phyloP scores from a whole-genome alignment of 2,888 invertebrate genomes.

The Psylliodes chrysocephalus region DNA sequence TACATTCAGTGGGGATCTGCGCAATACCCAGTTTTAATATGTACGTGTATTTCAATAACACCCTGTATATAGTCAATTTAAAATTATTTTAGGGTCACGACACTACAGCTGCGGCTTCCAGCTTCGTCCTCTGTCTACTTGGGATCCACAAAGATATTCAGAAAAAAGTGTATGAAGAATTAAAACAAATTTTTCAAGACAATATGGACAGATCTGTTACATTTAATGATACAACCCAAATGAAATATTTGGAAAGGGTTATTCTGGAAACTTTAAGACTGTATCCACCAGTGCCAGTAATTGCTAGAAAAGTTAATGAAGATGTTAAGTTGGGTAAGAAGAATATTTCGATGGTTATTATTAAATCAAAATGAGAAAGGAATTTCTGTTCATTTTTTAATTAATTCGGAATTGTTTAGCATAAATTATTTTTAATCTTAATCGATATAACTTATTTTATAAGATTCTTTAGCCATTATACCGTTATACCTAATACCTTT shows the following conservation, averaged over 20 bases:
- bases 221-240: conserved; percentile 84
- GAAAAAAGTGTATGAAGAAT: conserved; percentile 75
- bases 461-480: too few relatives aligned
- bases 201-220: conserved; percentile 80
- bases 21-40: too few relatives aligned
- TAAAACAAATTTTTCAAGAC: conserved; percentile 77
- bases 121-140: conserved; percentile 82
- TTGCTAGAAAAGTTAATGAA: conserved; percentile 77
- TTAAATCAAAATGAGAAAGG: too few relatives aligned
- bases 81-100: conserved; percentile 71
- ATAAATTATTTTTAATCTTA: too few relatives aligned
- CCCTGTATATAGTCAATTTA: background rate
- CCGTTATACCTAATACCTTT: too few relatives aligned
- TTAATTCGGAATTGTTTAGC: too few relatives aligned
- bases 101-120: conserved; percentile 84
- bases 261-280: conserved; percentile 83
- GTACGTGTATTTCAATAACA: too few relatives aligned
- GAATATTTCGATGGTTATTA: too few relatives aligned
- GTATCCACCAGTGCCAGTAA: conserved; percentile 83
- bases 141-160: conserved; percentile 80
- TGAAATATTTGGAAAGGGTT: conserved; percentile 86
- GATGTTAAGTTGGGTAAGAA: conserved; percentile 74
- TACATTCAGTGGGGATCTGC: too few relatives aligned
- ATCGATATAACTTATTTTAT: too few relatives aligned
- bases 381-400: too few relatives aligned